phyloP scores from a whole-genome alignment of 92 coral and sea anemone species.

The Diadumene lineata region DNA sequence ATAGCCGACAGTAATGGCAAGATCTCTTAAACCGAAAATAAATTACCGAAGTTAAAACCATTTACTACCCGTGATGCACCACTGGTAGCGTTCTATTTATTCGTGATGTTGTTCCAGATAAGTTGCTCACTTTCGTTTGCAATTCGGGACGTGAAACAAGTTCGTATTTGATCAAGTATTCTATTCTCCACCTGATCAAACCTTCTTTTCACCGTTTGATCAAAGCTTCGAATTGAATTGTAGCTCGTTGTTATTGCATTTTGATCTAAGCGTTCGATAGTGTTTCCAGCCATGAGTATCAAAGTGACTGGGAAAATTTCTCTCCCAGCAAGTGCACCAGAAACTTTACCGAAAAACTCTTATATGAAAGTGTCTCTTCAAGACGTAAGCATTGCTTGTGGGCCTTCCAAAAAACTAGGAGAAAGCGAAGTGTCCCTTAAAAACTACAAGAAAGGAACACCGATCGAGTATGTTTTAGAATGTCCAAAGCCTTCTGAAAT shows the following conservation, averaged over 20 bases:
- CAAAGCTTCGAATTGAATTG: no score
- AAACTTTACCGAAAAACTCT: slow-evolving; percentile 57
- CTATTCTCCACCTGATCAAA: neutral
- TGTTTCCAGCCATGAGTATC: slow-evolving; percentile 7
- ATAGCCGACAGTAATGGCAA: no score
- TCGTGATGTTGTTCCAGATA: neutral
- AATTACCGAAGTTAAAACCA: no score
- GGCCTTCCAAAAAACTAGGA: slow-evolving; percentile 48
- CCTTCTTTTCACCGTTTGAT: neutral
- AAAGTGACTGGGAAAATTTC: slow-evolving; percentile 39
- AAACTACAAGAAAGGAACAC: slow-evolving; percentile 58
- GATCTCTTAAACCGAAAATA: no score
- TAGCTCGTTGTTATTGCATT: no score
- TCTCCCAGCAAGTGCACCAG: slow-evolving; percentile 51
- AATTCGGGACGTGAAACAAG: no score
- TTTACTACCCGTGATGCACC: slow-evolving; percentile 1
- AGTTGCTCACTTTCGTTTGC: neutral
- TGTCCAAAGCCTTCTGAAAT: slow-evolving; percentile 56
- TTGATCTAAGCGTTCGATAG: no score
- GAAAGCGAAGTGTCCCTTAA: slow-evolving; percentile 51
- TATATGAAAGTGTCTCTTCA: slow-evolving; percentile 66
- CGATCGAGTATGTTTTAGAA: slow-evolving; percentile 65
- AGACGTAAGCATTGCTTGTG: slow-evolving; percentile 73
- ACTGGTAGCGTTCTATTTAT: neutral
- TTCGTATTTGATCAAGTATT: no score